These are phyloP conservation scores for Syngnathus rostellatus DNA, from an alignment of 2,797 vertebrate species.

Conservation along the genomic window DNA sequence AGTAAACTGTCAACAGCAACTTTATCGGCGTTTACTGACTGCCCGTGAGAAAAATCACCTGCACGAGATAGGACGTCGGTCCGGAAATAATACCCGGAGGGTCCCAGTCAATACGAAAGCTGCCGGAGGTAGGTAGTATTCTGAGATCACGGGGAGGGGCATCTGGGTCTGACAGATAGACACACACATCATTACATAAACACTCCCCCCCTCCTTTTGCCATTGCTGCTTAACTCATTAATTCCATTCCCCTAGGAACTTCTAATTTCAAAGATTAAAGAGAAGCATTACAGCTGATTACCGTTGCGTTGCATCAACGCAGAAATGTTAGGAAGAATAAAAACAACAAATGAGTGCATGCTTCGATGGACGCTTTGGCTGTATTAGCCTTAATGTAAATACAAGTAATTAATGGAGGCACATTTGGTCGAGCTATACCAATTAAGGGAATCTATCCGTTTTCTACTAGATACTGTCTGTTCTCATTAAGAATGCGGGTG, in stretches of 20 bases:
- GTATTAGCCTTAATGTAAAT: not conserved
- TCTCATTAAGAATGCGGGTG: too few species aligned
- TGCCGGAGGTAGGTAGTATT: constrained; percentile 71
- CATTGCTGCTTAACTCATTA: not conserved
- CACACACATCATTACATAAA: not conserved
- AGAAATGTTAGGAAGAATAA: not conserved
- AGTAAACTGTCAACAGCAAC: not conserved
- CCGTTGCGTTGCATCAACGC: not conserved
- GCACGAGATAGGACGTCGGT: constrained; percentile 85
- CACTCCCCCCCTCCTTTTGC: not conserved
- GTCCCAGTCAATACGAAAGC: constrained; percentile 79
- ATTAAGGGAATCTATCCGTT: too few species aligned
- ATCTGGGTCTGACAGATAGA: constrained; percentile 75
- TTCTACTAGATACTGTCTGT: too few species aligned
- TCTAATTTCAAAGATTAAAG: not conserved
- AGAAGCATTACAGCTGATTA: constrained; percentile 1
- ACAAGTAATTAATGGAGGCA: not conserved
- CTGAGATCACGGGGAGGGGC: constrained; percentile 76
- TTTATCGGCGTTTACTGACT: not conserved
- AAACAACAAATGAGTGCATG: not conserved
- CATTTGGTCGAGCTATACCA: not conserved
- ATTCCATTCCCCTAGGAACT: not conserved
- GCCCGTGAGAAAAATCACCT: constrained; percentile 62
- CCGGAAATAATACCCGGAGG: constrained; percentile 81
- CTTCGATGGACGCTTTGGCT: not conserved